A percentile compares a stretch with the other conserved stretches of the same genome.
Evolutionary conservation across 2,113 vertebrate genomes (phyloP).

Genomic region (Excalfactoria chinensis): DNA sequence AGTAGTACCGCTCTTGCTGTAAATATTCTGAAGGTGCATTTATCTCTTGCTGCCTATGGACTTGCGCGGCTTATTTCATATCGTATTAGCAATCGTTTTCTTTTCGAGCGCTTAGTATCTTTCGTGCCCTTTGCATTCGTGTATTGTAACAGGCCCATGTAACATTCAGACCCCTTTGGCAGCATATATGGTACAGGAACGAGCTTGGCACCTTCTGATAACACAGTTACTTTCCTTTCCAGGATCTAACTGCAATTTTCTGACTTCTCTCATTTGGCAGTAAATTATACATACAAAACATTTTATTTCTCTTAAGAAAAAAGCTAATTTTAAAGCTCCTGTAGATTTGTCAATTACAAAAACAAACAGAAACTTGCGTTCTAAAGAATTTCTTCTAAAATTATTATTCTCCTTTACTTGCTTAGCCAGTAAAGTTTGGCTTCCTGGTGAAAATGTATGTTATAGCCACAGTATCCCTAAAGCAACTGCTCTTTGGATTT

Average conservation of each 20-base stretch:
- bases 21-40: fast-evolving
- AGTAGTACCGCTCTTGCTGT: fast-evolving
- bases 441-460: background rate
- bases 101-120: background rate
- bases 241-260: background rate
- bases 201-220: background rate
- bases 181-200: background rate
- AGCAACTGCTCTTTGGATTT: background rate
- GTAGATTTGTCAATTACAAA: background rate
- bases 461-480: background rate
- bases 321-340: background rate
- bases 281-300: fast-evolving
- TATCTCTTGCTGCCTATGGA: fast-evolving
- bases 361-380: background rate
- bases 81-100: background rate
- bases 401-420: background rate
- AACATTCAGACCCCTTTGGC: background rate
- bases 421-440: background rate
- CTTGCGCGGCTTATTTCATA: fast-evolving
- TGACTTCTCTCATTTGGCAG: background rate
- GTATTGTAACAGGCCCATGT: background rate
- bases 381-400: background rate
- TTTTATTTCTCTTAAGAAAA: background rate
- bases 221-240: background rate
- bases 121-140: background rate